Percentiles rank a stretch among this genome's conserved stretches.
Conservation (phyloP, 2,113 vertebrate species). For the Crypturellus undulatus region DNA sequence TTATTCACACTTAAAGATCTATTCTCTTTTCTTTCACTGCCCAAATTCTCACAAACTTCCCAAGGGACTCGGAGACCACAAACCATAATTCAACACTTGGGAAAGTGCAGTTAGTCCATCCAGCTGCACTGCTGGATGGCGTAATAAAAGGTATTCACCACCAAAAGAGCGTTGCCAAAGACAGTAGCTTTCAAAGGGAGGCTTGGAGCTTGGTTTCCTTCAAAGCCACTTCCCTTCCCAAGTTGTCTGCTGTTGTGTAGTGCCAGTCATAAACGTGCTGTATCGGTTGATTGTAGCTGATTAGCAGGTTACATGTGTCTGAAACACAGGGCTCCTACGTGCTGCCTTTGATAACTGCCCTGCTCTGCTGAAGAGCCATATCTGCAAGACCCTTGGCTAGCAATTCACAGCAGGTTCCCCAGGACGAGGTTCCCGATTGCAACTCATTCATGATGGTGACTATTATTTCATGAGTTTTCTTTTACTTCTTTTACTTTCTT, state of each 20-base stretch:
- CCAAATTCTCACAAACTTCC: background rate
- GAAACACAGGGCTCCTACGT: background rate
- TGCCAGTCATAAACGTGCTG: background rate
- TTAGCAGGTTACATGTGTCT: background rate
- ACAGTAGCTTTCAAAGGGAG: background rate
- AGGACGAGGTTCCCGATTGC: background rate
- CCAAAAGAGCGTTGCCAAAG: background rate
- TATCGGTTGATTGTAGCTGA: background rate
- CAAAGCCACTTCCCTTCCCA: background rate
- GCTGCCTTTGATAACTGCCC: background rate
- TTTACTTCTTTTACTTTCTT: too few species aligned
- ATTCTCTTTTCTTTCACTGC: constrained; percentile 18
- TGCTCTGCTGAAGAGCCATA: background rate
- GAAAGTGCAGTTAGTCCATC: background rate
- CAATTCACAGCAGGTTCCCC: background rate
- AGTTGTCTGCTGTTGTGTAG: background rate
- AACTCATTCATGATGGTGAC: background rate
- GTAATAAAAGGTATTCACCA: constrained; percentile 4
- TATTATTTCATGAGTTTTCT: background rate
- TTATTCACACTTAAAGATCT: constrained; percentile 18
- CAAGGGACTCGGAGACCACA: background rate
- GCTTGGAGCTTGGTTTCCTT: background rate
- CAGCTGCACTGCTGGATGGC: background rate
- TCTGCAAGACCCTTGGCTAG: background rate
- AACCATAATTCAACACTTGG: constrained; percentile 10